Evolutionary conservation across 30 jellyfish, hydroid and myxozoan genomes (phyloP).

Genomic region (Chrysaora quinquecirrha): DNA sequence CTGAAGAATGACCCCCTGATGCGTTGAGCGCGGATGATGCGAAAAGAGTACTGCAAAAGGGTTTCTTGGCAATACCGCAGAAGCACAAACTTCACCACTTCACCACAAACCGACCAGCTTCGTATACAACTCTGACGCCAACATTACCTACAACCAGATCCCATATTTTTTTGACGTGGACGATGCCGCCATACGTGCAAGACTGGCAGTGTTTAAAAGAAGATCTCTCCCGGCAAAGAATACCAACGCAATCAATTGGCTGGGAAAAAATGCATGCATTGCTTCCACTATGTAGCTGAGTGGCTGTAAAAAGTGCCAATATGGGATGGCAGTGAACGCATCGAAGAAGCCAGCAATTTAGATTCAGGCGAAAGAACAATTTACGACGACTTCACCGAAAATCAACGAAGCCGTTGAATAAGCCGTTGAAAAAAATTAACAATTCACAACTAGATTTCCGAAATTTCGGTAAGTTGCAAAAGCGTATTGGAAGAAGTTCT

Average conservation of each 20-base stretch:
- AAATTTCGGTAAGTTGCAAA: too few species aligned
- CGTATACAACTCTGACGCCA: conserved; percentile 37
- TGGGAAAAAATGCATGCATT: not conserved
- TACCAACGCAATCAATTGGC: not conserved
- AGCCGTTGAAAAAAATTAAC: not conserved
- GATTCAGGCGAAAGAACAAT: not conserved
- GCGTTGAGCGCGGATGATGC: conserved; percentile 17
- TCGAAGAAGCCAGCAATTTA: not conserved
- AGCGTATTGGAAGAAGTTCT: too few species aligned
- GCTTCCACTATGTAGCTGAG: not conserved
- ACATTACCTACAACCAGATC: conserved; percentile 25
- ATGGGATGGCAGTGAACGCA: not conserved
- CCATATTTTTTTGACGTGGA: conserved; percentile 23
- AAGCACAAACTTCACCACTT: not conserved
- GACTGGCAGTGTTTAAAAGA: conserved; percentile 23
- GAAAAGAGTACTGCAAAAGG: too few species aligned
- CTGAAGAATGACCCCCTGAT: conserved; percentile 44
- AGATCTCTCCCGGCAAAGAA: not conserved
- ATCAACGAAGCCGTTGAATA: not conserved
- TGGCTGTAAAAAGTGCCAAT: not conserved
- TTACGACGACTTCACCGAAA: not conserved
- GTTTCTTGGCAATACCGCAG: conserved; percentile 5
- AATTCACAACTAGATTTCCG: too few species aligned
- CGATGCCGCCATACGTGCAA: conserved; percentile 5
- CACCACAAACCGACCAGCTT: conserved; percentile 9